Base-by-base conservation (phyloP, 2,797 vertebrate genomes). In the Serranus cabrilla region DNA sequence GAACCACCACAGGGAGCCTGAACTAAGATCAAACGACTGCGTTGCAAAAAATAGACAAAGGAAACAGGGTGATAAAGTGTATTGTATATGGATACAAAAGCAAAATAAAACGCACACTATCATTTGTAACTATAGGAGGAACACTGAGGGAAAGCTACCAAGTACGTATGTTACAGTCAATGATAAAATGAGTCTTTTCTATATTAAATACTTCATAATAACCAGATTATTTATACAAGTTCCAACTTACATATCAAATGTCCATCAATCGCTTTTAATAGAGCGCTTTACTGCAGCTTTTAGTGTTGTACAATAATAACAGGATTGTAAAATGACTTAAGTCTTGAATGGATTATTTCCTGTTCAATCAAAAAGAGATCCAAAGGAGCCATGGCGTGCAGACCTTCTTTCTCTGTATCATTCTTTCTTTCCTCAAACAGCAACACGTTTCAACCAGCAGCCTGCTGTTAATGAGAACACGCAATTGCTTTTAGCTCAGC, bases 381-480 rank as follows among this genome's bases (percentile, higher is more conserved):
- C 42, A 60, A 57, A 67, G 21, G 40, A 60, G 25, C 37, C 27
- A n/a, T 40, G 47, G 68, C 9, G 7, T 52, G 11, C n/a, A 57
- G 68, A 71, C 31, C 21, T 46, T 57, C 20, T 40, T 39, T 21
- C 25, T 52, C 56, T 57, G 55, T 14, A 37, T 73, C 52, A 49
- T 40, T 55, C 4, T 54, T 18, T 58, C 49, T 55, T 42, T 54
- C 23, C 60, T 60, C 16, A 50, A 71, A 55, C 47, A 70, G 39
- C 34, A 52, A 58, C 14, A 67, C 37, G 46, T 76, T 55, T 80
- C 56, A 70, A 57, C 45, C 64, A 67, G 46, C 73, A 67, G 59
- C 37, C 62, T 27, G 16, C 57, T 74, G 57, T 56, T 73, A 83
- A 82, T 68, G 74, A 87, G 68, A 85, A 62, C 66, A 75, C 45